Evolutionary conservation across 2,113 vertebrate species (phyloP).

Genomic region (Chloropsis hardwickii): DNA sequence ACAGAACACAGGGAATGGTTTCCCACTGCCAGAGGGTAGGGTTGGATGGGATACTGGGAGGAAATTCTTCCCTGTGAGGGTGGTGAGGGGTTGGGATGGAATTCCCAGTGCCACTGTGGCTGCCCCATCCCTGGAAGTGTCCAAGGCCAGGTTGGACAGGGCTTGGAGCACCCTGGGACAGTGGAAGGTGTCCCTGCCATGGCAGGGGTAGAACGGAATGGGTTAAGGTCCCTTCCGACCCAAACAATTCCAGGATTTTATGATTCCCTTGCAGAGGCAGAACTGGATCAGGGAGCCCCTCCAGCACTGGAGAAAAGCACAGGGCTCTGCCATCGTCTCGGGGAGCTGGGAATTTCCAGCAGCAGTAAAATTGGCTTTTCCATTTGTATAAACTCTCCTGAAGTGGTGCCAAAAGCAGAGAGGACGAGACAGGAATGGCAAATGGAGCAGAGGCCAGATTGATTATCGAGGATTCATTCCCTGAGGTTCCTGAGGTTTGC

Average conservation of each 20-base stretch:
- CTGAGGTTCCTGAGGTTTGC: constrained; percentile 34
- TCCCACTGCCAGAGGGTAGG: not conserved
- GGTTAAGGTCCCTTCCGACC: too few relatives aligned
- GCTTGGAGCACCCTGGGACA: not conserved
- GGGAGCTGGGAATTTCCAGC: not conserved
- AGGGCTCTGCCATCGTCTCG: not conserved
- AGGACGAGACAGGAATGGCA: not conserved
- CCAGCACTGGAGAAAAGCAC: not conserved
- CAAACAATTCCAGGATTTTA: not conserved
- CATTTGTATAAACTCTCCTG: constrained; percentile 15
- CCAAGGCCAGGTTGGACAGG: fast-evolving
- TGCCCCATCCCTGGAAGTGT: not conserved
- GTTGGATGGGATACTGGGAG: not conserved
- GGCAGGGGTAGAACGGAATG: not conserved
- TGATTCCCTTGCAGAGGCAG: not conserved
- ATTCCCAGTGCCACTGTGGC: not conserved
- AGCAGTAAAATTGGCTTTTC: not conserved
- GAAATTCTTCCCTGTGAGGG: not conserved
- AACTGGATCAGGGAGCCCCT: not conserved
- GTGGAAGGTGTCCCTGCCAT: not conserved
- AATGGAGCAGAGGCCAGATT: constrained; percentile 10
- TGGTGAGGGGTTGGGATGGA: not conserved
- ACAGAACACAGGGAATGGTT: not conserved
- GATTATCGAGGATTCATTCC: constrained; percentile 58
- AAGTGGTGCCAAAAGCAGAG: constrained; percentile 26